These are phyloP conservation scores for Ambastaia sidthimunki DNA, from an alignment of 2,797 vertebrate genomes.

Conservation along the genomic window DNA sequence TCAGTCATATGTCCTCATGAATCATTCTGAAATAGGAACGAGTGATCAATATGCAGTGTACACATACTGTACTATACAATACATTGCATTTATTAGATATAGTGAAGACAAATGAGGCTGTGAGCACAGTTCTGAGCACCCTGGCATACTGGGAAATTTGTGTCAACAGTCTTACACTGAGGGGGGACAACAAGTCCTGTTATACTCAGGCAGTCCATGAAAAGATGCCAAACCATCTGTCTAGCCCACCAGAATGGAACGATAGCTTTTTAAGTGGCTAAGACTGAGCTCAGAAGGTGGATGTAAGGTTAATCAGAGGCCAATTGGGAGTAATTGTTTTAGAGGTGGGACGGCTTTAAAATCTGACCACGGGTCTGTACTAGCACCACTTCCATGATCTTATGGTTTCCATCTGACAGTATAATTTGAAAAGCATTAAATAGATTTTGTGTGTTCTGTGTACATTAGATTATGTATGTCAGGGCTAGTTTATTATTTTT, in stretches of 20 bases:
- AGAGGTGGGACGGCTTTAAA: constrained; percentile 9
- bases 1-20: not conserved
- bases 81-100: constrained; percentile 1
- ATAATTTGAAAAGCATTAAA: not conserved
- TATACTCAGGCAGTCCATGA: not conserved
- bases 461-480: not conserved
- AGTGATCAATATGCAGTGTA: not conserved
- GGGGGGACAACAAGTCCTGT: not conserved
- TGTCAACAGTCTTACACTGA: constrained; percentile 25
- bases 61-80: not conserved
- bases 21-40: constrained; percentile 6
- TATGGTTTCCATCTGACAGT: not conserved
- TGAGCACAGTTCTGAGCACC: not conserved
- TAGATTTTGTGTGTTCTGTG: too few relatives aligned
- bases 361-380: not conserved
- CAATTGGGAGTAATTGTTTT: constrained; percentile 30
- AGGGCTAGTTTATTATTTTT: not conserved
- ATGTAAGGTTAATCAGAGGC: constrained; percentile 41
- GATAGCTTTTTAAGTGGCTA: constrained; percentile 30
- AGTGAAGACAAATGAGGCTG: constrained; percentile 8
- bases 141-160: constrained; percentile 20
- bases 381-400: not conserved
- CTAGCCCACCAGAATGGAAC: not conserved
- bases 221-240: constrained; percentile 36
- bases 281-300: constrained; percentile 24